These are phyloP conservation scores for Craseonycteris thonglongyai DNA, from an alignment of 2,113 vertebrate species.

Conservation along the genomic window DNA sequence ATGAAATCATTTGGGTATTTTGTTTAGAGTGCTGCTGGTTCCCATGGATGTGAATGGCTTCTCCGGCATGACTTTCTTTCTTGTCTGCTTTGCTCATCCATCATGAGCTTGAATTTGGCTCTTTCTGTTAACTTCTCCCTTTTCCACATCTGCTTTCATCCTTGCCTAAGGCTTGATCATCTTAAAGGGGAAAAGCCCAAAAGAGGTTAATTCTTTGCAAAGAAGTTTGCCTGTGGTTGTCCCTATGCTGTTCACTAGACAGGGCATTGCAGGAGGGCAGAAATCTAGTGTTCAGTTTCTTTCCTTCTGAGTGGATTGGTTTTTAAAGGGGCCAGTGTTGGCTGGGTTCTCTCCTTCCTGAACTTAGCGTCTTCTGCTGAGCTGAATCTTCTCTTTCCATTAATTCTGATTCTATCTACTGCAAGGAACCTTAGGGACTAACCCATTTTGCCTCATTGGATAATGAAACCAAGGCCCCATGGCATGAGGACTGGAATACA, in stretches of 20 bases:
- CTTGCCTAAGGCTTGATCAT: neutral
- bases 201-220: neutral
- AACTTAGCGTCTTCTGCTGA: neutral
- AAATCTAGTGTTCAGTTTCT: neutral
- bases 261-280: neutral
- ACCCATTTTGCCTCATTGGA: rapidly evolving
- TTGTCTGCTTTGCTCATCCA: neutral
- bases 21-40: neutral
- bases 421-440: neutral
- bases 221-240: neutral
- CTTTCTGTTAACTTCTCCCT: neutral
- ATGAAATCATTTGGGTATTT: rapidly evolving
- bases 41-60: neutral
- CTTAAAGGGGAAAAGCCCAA: neutral
- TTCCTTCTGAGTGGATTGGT: neutral
- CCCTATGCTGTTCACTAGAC: neutral
- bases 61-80: neutral
- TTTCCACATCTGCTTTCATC: neutral
- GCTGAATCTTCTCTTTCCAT: neutral
- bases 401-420: neutral
- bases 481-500: neutral
- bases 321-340: neutral
- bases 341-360: neutral
- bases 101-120: neutral
- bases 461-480: neutral